Evolutionary conservation across 2,113 vertebrate species (phyloP).

Genomic region (Chloropsis cyanopogon): DNA sequence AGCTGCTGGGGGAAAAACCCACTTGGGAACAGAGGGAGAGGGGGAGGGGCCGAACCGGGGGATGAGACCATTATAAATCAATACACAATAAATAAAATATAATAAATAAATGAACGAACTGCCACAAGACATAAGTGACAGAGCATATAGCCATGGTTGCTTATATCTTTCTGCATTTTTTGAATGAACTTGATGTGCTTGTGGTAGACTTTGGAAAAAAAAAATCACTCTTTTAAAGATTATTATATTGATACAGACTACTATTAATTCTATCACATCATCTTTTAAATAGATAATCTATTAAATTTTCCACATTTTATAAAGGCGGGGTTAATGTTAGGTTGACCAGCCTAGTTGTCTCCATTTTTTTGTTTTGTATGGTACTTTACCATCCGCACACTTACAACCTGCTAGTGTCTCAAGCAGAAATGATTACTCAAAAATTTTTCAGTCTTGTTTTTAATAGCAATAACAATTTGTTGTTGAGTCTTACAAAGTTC

Average conservation of each 20-base stretch:
- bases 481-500: background rate
- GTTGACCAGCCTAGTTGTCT: background rate
- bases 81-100: too few relatives aligned
- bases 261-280: background rate
- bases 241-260: background rate
- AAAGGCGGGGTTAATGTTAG: background rate
- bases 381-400: background rate
- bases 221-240: background rate
- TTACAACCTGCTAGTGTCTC: background rate
- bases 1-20: too few relatives aligned
- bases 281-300: background rate
- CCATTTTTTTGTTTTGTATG: background rate
- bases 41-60: too few relatives aligned
- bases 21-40: too few relatives aligned
- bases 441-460: background rate
- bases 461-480: background rate
- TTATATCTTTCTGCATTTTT: background rate
- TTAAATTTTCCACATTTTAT: background rate
- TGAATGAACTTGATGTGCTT: background rate
- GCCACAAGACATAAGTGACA: background rate
- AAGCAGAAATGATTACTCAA: background rate
- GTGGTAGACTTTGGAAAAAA: background rate
- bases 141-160: background rate
- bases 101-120: too few relatives aligned
- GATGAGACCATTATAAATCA: too few relatives aligned